Percentiles rank a stretch among this genome's conserved stretches.
These are phyloP conservation scores for Echinometra lucunter DNA, from an alignment of 53 echinoderm and acorn worm species.

Conservation along the genomic window DNA sequence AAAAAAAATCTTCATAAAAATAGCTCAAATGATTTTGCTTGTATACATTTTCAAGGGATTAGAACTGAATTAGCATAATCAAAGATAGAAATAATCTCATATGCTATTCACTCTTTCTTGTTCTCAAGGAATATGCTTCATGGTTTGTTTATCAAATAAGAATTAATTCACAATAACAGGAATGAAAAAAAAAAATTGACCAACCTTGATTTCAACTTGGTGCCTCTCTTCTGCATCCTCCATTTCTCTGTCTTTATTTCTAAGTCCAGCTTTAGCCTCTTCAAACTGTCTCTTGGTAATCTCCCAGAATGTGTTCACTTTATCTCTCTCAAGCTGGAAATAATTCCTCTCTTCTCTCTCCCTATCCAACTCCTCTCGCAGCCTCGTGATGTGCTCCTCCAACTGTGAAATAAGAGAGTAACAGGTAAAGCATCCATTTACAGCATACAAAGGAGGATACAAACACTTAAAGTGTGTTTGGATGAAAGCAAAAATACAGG, in stretches of 20 bases:
- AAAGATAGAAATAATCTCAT: no score
- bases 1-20: no score
- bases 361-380: slow-evolving; percentile 94
- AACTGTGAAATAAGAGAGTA: slow-evolving; percentile 67
- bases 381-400: slow-evolving; percentile 94
- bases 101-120: background rate
- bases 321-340: slow-evolving; percentile 95
- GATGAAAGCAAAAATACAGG: no score
- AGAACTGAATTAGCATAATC: no score
- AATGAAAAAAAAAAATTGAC: no score
- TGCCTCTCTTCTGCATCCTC: slow-evolving; percentile 99
- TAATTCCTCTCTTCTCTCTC: slow-evolving; percentile 96
- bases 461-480: no score
- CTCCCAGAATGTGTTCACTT: slow-evolving; percentile 99
- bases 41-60: no score
- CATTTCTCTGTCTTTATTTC: slow-evolving; percentile 99
- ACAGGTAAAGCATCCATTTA: background rate
- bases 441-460: background rate
- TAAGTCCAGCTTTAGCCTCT: slow-evolving; percentile 87
- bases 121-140: no score
- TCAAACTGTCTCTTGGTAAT: slow-evolving; percentile 95
- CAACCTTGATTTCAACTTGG: slow-evolving; percentile 98
- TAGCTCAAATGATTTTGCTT: no score
- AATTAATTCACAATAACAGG: no score
- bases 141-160: no score